phyloP scores from a whole-genome alignment of 2,888 invertebrate genomes.

The Acronicta leporina region DNA sequence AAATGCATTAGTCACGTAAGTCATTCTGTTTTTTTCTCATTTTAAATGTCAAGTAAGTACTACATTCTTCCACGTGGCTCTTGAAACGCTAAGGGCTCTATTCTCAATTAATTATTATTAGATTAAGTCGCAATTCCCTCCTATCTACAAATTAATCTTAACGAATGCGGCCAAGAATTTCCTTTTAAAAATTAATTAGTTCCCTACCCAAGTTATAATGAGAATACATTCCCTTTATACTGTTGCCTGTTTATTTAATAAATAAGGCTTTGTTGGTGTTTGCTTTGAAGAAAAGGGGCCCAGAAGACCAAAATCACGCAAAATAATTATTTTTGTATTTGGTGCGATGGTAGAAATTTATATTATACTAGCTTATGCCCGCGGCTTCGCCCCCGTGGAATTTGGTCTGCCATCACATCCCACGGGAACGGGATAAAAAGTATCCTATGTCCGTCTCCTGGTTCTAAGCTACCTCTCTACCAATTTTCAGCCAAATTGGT shows the following conservation, averaged over 20 bases:
- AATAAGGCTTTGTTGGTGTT: conserved; percentile 63
- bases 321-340: not conserved
- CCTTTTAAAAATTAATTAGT: conserved; percentile 50
- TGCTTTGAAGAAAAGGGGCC: conserved; percentile 12
- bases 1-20: too few relatives aligned
- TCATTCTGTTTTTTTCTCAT: too few relatives aligned
- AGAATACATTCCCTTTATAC: conserved; percentile 68
- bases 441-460: too few relatives aligned
- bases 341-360: too few relatives aligned
- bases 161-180: conserved; percentile 27
- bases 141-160: conserved; percentile 38
- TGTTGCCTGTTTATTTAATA: conserved; percentile 69
- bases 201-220: conserved; percentile 54
- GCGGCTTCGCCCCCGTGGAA: too few relatives aligned
- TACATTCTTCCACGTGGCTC: too few relatives aligned
- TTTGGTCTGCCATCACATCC: too few relatives aligned
- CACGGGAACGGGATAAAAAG: too few relatives aligned
- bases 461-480: too few relatives aligned
- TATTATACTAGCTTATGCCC: too few relatives aligned
- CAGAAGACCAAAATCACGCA: conserved; percentile 28
- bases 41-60: too few relatives aligned
- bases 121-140: conserved; percentile 30
- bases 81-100: conserved; percentile 10
- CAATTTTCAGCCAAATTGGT: too few relatives aligned
- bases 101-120: conserved; percentile 40